Percentiles rank a stretch among this genome's conserved stretches.
Conservation (phyloP, 2,113 vertebrate species). For the Aegithalos caudatus region DNA sequence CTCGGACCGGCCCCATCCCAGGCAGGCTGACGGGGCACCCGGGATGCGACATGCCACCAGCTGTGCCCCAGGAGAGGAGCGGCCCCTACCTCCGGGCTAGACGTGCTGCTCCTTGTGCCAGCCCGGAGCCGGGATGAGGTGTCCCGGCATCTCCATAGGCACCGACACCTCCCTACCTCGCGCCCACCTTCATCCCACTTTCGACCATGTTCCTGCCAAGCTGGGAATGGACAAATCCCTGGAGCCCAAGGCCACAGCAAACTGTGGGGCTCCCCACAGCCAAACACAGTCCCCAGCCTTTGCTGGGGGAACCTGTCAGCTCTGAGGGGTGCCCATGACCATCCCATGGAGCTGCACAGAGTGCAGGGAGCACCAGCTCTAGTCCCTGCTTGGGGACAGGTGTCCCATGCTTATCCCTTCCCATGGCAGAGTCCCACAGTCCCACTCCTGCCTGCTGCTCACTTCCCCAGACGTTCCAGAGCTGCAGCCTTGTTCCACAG, state of each 20-base stretch:
- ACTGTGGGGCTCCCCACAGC: fast-evolving
- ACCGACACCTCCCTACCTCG: fast-evolving
- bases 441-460: fast-evolving
- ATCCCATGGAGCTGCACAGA: neutral
- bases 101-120: fast-evolving
- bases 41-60: neutral
- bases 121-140: neutral
- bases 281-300: neutral
- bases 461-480: fast-evolving
- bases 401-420: neutral
- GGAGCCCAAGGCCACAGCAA: too few species aligned
- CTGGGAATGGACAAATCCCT: neutral
- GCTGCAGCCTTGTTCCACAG: neutral
- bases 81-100: neutral
- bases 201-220: too few species aligned
- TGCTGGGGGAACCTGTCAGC: neutral
- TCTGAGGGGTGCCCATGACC: neutral
- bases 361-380: neutral
- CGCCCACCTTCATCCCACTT: neutral
- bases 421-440: neutral
- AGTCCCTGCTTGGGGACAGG: neutral
- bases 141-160: neutral
- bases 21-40: neutral
- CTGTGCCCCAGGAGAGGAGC: neutral
- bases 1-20: fast-evolving